phyloP scores from a whole-genome alignment of 2,113 vertebrate species.

The Aepyceros melampus region DNA sequence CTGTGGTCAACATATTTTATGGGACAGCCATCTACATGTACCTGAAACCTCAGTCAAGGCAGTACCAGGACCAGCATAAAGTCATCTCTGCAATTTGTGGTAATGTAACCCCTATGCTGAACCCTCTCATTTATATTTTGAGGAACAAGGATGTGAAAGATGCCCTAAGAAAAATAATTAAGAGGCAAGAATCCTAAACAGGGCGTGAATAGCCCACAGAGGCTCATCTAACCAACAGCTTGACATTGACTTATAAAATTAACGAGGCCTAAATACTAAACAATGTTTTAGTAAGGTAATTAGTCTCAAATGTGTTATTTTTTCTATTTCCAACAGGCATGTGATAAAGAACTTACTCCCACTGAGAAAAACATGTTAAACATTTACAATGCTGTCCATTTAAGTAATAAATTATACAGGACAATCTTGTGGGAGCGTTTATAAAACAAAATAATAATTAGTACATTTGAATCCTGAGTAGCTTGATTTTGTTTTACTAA shows the following conservation, averaged over 20 bases:
- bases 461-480: neutral
- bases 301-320: neutral
- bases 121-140: neutral
- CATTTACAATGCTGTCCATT: neutral
- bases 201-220: neutral
- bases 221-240: neutral
- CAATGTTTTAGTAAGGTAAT: neutral
- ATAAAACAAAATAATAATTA: constrained; percentile 33
- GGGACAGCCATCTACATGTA: neutral
- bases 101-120: neutral
- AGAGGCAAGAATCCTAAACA: constrained; percentile 12
- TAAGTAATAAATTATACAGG: neutral
- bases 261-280: neutral
- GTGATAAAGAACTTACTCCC: neutral
- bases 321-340: neutral
- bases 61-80: neutral
- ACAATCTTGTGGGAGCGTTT: neutral
- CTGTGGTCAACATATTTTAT: neutral
- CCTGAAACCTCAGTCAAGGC: constrained; percentile 14
- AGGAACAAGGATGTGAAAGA: constrained; percentile 6
- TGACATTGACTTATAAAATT: neutral
- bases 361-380: constrained; percentile 24
- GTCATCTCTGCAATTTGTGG: constrained; percentile 5
- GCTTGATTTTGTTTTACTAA: constrained; percentile 12
- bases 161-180: neutral